These are phyloP conservation scores for Anastrepha ludens DNA, from an alignment of 1,140 invertebrate species.

Conservation along the genomic window DNA sequence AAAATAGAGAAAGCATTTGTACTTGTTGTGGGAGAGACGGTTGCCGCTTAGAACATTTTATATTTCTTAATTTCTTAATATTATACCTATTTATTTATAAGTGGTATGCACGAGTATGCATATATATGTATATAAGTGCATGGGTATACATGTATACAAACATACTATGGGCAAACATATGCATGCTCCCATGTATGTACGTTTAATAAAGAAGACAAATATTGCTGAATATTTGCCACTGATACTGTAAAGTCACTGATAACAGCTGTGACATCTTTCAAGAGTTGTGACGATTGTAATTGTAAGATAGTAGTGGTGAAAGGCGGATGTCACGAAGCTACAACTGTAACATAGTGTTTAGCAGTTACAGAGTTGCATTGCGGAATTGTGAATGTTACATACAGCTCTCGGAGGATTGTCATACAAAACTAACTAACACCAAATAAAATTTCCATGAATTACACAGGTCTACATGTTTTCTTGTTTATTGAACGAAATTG, in stretches of 20 bases:
- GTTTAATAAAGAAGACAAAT: background rate
- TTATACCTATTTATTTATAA: slow-evolving; percentile 38
- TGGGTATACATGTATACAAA: background rate
- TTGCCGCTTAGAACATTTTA: slow-evolving; percentile 21
- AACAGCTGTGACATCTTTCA: slow-evolving; percentile 16
- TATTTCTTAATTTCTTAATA: slow-evolving; percentile 31
- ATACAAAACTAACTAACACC: too few species aligned
- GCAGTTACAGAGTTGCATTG: too few species aligned
- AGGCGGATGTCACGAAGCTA: too few species aligned
- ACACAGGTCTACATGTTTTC: too few species aligned
- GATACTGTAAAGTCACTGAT: slow-evolving; percentile 27
- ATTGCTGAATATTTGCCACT: background rate
- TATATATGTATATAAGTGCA: background rate
- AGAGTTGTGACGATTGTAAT: background rate
- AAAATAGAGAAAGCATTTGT: slow-evolving; percentile 13
- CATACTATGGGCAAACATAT: too few species aligned
- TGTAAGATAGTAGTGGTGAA: background rate
- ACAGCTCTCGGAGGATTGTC: too few species aligned
- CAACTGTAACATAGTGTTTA: too few species aligned
- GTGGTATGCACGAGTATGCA: background rate
- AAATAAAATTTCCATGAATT: too few species aligned
- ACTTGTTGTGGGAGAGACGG: background rate
- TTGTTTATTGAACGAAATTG: too few species aligned
- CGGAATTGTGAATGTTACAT: too few species aligned
- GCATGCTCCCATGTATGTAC: too few species aligned